Evolutionary conservation across 2,888 invertebrate genomes (phyloP), one percentile per base, ranked within the genome.

Genomic region (Mechanitis messenoides): DNA sequence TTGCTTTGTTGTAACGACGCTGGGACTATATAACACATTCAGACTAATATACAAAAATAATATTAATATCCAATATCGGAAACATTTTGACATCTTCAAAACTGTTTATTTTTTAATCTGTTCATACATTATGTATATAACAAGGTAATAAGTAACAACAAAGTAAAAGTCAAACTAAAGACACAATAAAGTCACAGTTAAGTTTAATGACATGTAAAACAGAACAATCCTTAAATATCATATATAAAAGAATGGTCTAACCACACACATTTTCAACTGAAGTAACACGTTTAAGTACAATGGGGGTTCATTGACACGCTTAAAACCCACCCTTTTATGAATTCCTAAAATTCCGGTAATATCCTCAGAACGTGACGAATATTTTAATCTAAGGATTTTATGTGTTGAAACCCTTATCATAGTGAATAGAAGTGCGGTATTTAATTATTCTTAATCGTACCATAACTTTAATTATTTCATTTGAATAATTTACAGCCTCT

Each of bases 351-450:
- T 50, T 31, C 28, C 50, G 47, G n/a, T 47, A 9, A 50, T 31
- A 50, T 50, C 31, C 50, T 3, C 50, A 11, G 5, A 45, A 54
- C 62, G 62, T 63, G 59, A 57, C 62, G 47, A 28, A 57, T 63
- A 59, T 57, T 59, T 59, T 57, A 55, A 63, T 63, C 62, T 46
- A 33, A 55, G 59, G 59, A 59, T 59, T 59, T 59, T 54, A 58
- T 58, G 42, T 50, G 31, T 31, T 50, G 28, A 11, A 11, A 31
- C 9, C 50, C 50, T 31, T 31, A 31, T 50, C 50, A 9, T 7
- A 9, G 50, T 50, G 31, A 50, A 50, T 50, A 9, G 9, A 50
- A 50, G 31, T 50, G 28, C 7, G 50, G 50, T 50, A 31, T 50
- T 5, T 38, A n/a, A 47, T 11, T 50, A 50, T 50, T 31, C 2